Evolutionary conservation across 2,888 invertebrate genomes (phyloP), one percentile per base, ranked within the genome.

Genomic region (Euzetes globulus): DNA sequence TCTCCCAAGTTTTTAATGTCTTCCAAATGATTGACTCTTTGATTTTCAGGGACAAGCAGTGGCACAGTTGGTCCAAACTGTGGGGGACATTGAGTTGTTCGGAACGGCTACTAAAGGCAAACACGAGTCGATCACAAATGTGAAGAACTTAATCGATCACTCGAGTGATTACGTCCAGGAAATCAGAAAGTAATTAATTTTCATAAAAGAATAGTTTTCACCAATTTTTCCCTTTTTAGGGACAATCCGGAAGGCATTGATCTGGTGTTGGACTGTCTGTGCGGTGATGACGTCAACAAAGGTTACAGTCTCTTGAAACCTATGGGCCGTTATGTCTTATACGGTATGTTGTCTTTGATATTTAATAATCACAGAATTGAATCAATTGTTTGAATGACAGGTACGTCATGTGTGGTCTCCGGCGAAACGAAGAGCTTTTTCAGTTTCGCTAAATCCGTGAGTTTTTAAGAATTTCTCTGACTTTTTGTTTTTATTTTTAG

Each of bases 381-480:
- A n/a, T n/a, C n/a, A n/a, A n/a, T 68, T 71, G 7, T 13, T 75
- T 72, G 25, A 82, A 80, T 84, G 85, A 82, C 84, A 88, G 88
- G 92, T 80, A 90, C 91, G 78, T 90, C 91, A 77, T 92, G 91
- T 84, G 89, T 92, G 81, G 91, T 93, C 80, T 91, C 92, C 79
- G 92, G 92, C 78, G 92, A 93, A 85, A 92, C 91, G 17, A 92
- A 91, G 85, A 92, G 92, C 84, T 89, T 92, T 86, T 91, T 93
- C 85, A 92, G 91, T 81, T 90, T 91, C 80, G 92, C 92, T 79
- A 90, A 91, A 86, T 90, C 91, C 78, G 92, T 91, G 87, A 88
- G 89, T 47, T 72, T 55, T 72, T 63, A n/a, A n/a, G n/a, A 47
- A 55, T 33, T 72, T 37, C 60, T 72, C 22, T 37, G 5, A 58